Base-by-base conservation (phyloP, 2,888 invertebrate genomes). In the Chrysina gloriosa region DNA sequence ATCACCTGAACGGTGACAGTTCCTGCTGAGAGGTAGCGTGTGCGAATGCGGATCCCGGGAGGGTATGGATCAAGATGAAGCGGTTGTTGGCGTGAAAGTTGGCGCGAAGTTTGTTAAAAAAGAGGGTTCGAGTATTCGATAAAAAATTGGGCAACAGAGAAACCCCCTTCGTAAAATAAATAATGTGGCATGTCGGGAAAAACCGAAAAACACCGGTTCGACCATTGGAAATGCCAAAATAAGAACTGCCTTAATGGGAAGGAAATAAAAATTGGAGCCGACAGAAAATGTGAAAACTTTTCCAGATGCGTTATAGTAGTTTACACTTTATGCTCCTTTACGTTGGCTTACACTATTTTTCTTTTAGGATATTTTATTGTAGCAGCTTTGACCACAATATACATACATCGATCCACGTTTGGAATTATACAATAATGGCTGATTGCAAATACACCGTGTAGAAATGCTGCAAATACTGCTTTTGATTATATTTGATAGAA, bases 1-100 rank as follows among this genome's bases (percentile, higher is more conserved):
- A 66, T 70, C 71, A 72, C 68, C 68, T 67, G 67, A 64, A 50
- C 70, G 47, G 47, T 66, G 67, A 69, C 68, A 66, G 69, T 68
- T 68, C 66, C 64, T 31, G 45, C 31, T 36, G 63, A 69, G 69
- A 61, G 52, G 42, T 34, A 25, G 56, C 45, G 31, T 45, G 58
- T 42, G 65, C 21, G 34, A 42, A 58, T 42, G 29, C 36, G 14
- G 34, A 36, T 69, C 68, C 66, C 69, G 50, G 19, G 39, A 61
- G 65, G 56, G 42, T 34, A 36, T 39, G 50, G 68, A 69, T 71
- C 65, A 70, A 71, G 72, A 72, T 68, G 67, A 70, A 67, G 64
- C 70, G 68, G 42, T 56, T 58, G 45, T 61, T 29, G 50, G 39
- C 50, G 61, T 39, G 66, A 69, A 65, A 48, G 58, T 58, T 61